These are phyloP conservation scores for Toxotes lorentzi DNA, from an alignment of 2,797 vertebrate genomes.

Conservation along the genomic window DNA sequence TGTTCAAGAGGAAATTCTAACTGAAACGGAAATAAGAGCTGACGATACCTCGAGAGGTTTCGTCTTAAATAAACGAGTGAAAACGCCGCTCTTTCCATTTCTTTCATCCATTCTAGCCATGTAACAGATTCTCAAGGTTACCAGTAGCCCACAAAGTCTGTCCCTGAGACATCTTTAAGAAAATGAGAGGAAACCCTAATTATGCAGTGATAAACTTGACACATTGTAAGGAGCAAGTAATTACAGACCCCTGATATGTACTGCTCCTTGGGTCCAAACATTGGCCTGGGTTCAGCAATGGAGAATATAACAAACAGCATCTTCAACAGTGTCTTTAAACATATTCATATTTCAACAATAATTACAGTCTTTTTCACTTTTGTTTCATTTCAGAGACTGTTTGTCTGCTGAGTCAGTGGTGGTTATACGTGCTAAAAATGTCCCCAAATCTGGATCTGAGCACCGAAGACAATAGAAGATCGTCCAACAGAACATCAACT, in stretches of 20 bases:
- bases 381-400: slow-evolving; percentile 53
- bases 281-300: slow-evolving; percentile 71
- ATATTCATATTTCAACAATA: slow-evolving; percentile 81
- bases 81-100: slow-evolving; percentile 62
- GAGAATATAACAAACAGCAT: slow-evolving; percentile 78
- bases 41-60: slow-evolving; percentile 33
- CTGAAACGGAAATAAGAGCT: slow-evolving; percentile 34
- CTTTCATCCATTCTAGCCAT: slow-evolving; percentile 64
- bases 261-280: slow-evolving; percentile 80
- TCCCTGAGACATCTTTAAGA: slow-evolving; percentile 81
- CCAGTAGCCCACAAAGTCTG: slow-evolving; percentile 77
- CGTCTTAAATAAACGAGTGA: slow-evolving; percentile 42
- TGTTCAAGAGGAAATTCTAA: slow-evolving; percentile 36
- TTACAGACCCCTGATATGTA: slow-evolving; percentile 80
- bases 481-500: slow-evolving; percentile 66
- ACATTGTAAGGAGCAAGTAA: slow-evolving; percentile 71
- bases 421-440: slow-evolving; percentile 53
- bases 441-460: slow-evolving; percentile 63
- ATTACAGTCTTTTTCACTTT: slow-evolving; percentile 73
- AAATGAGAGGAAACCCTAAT: slow-evolving; percentile 68
- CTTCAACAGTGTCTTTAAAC: slow-evolving; percentile 86
- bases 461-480: slow-evolving; percentile 72
- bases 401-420: slow-evolving; percentile 66
- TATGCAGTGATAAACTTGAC: slow-evolving; percentile 78
- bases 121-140: slow-evolving; percentile 80